A percentile compares a stretch with the other conserved stretches of the same genome.
These are phyloP conservation scores for Camponotus pennsylvanicus DNA, from an alignment of 1,140 invertebrate species.

Conservation along the genomic window DNA sequence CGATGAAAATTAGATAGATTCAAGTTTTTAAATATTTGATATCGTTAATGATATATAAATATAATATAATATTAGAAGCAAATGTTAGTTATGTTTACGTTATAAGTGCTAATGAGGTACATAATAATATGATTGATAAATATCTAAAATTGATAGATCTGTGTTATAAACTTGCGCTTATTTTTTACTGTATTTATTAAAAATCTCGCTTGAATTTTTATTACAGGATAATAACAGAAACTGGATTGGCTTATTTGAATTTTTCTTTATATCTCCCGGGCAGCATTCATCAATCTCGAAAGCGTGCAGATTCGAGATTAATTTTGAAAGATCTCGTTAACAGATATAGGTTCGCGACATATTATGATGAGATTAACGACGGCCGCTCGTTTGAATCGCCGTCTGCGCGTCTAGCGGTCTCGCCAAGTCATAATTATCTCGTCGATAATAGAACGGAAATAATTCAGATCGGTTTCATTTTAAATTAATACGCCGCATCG, in stretches of 20 bases:
- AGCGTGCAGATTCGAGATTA: background rate
- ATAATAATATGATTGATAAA: background rate
- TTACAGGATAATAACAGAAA: background rate
- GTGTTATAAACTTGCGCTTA: background rate
- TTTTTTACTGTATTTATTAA: conserved; percentile 2
- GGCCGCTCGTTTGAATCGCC: background rate
- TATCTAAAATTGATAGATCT: background rate
- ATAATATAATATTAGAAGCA: background rate
- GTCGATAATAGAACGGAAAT: conserved; percentile 70
- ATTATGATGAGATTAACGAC: conserved; percentile 32
- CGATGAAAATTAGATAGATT: background rate
- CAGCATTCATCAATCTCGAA: conserved; percentile 19
- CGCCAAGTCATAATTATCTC: conserved; percentile 17
- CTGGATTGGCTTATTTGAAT: background rate
- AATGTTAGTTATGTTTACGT: too few species aligned
- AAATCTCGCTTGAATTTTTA: background rate
- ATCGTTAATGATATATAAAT: background rate
- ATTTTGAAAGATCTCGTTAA: conserved; percentile 6
- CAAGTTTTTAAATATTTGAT: background rate
- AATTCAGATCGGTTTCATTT: conserved; percentile 61
- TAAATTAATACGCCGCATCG: conserved; percentile 38
- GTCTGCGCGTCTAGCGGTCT: background rate
- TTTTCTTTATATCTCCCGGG: background rate
- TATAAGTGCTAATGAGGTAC: background rate
- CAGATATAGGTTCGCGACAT: background rate